Percentiles rank a stretch among this genome's conserved stretches.
These are phyloP conservation scores for Eristalinus sepulchralis DNA, from an alignment of 2,888 invertebrate species.

Conservation along the genomic window DNA sequence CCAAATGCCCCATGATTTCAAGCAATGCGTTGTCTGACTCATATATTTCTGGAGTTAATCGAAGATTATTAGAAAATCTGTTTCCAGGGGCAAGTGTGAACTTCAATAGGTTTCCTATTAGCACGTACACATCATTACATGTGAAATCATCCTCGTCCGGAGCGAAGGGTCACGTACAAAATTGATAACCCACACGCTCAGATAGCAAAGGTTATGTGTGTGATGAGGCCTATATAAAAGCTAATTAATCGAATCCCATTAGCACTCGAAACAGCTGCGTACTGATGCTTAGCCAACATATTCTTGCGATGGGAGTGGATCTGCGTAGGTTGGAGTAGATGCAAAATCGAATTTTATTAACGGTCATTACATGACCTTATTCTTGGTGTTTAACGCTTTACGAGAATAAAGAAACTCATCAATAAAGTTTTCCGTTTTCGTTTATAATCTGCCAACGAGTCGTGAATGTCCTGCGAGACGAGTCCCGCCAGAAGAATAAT, in stretches of 20 bases:
- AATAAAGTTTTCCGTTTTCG: constrained; percentile 45
- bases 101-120: constrained; percentile 3
- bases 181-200: constrained; percentile 58
- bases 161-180: constrained; percentile 59
- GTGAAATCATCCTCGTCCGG: constrained; percentile 15
- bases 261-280: constrained; percentile 64
- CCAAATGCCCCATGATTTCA: not conserved
- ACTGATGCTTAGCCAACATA: constrained; percentile 18
- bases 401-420: constrained; percentile 10
- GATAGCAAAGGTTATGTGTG: constrained; percentile 1
- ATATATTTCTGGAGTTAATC: not conserved
- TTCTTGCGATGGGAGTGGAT: not conserved
- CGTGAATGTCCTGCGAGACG: constrained; percentile 13
- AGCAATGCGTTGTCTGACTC: not conserved
- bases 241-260: constrained; percentile 70
- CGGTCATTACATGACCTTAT: constrained; percentile 65
- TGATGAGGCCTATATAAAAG: constrained; percentile 47
- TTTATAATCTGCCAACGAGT: constrained; percentile 54
- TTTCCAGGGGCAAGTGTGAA: not conserved
- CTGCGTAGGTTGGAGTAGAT: constrained; percentile 31
- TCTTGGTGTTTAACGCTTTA: constrained; percentile 13
- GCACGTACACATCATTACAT: constrained; percentile 41
- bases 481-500: constrained; percentile 1
- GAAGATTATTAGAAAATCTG: constrained; percentile 5
- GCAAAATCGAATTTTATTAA: constrained; percentile 64